phyloP scores from a whole-genome alignment of 2,113 vertebrate species.

The Eonycteris spelaea region DNA sequence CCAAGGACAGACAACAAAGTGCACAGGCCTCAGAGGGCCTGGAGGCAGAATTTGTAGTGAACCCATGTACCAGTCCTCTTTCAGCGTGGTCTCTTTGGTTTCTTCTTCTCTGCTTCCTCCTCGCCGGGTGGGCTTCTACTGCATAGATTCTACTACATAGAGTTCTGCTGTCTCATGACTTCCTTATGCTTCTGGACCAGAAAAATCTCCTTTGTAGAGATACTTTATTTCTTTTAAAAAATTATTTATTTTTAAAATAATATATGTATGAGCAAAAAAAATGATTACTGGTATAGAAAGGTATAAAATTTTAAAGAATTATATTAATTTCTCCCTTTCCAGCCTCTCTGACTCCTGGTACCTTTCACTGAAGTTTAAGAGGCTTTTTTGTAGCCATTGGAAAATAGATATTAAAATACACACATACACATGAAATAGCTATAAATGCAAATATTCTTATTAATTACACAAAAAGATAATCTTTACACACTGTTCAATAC shows the following conservation, averaged over 20 bases:
- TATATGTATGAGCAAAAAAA: not conserved
- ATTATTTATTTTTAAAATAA: not conserved
- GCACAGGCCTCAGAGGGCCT: not conserved
- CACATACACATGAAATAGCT: not conserved
- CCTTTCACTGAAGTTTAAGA: not conserved
- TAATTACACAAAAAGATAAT: conserved; percentile 7
- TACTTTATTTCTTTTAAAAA: not conserved
- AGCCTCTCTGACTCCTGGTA: not conserved
- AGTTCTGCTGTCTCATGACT: not conserved
- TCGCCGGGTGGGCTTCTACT: not conserved
- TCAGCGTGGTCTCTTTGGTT: not conserved
- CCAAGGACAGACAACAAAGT: not conserved
- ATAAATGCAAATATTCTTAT: not conserved
- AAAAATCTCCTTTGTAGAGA: not conserved
- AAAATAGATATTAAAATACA: not conserved
- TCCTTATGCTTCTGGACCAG: not conserved
- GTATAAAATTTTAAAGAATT: not conserved
- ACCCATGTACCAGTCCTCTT: not conserved
- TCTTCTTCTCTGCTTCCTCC: not conserved
- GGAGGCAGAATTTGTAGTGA: not conserved
- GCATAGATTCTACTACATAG: not conserved
- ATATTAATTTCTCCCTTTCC: not conserved
- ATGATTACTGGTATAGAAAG: not conserved
- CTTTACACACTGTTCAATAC: not conserved
- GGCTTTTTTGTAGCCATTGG: not conserved